Conservation (phyloP, 2,888 invertebrate genomes). For the Brenthis hecate region DNA sequence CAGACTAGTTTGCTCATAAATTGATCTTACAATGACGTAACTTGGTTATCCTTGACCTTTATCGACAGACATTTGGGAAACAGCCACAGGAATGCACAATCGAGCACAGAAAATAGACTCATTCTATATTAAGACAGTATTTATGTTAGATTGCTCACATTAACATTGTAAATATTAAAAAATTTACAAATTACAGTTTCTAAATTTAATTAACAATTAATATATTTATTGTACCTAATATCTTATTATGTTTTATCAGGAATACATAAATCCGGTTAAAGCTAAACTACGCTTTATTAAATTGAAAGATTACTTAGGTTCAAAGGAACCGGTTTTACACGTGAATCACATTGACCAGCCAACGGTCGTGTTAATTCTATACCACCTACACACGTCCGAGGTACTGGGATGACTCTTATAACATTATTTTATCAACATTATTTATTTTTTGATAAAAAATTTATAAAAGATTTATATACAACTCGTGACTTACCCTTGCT, state of each 20-base stretch:
- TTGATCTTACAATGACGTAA: background rate
- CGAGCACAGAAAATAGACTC: too few relatives aligned
- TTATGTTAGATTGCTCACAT: background rate
- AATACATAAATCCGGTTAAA: slow-evolving; percentile 14
- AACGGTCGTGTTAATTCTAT: slow-evolving; percentile 47
- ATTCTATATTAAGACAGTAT: background rate
- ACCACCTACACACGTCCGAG: slow-evolving; percentile 46
- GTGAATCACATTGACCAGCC: slow-evolving; percentile 55
- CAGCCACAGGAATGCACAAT: background rate
- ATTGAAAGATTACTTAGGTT: slow-evolving; percentile 51
- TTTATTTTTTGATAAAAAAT: too few relatives aligned
- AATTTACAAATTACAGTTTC: background rate
- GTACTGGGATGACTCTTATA: slow-evolving; percentile 9
- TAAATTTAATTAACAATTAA: too few relatives aligned
- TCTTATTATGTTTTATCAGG: slow-evolving; percentile 2
- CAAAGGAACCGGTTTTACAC: slow-evolving; percentile 28
- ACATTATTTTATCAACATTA: background rate
- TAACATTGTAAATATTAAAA: too few relatives aligned
- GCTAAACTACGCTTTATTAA: slow-evolving; percentile 38
- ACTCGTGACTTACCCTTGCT: too few relatives aligned
- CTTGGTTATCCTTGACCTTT: slow-evolving; percentile 10
- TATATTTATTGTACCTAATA: background rate
- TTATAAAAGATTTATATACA: too few relatives aligned
- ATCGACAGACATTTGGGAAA: background rate
- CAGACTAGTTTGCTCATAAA: background rate